A percentile compares a stretch with the other conserved stretches of the same genome.
These are phyloP conservation scores for Rhagonycha fulva DNA, from an alignment of 2,888 invertebrate genomes.

Conservation along the genomic window DNA sequence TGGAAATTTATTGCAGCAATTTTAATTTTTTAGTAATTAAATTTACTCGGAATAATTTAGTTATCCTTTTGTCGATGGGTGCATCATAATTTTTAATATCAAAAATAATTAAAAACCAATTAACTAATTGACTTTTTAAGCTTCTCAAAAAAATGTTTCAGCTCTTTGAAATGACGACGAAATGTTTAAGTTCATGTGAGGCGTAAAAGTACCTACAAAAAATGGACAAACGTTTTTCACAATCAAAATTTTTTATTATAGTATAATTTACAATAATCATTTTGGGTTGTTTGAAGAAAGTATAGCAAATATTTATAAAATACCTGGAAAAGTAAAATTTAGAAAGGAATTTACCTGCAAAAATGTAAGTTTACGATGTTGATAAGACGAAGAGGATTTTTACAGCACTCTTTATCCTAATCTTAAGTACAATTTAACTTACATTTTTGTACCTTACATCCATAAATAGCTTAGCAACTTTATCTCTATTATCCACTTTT, in stretches of 20 bases:
- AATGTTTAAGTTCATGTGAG: background rate
- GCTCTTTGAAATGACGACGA: background rate
- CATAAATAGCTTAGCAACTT: background rate
- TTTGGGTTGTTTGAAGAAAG: background rate
- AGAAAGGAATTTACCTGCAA: background rate
- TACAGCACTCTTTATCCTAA: conserved; percentile 9
- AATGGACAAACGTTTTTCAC: too few species aligned
- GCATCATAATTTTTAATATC: background rate
- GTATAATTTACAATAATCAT: too few species aligned
- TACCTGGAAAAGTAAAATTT: background rate
- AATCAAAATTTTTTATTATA: too few species aligned
- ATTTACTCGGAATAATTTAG: background rate
- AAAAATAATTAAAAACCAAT: background rate
- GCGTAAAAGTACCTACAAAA: too few species aligned
- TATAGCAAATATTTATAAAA: background rate
- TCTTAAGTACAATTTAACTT: conserved; percentile 4
- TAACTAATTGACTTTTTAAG: background rate
- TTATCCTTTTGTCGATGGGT: background rate
- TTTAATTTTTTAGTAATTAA: background rate
- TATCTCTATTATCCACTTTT: background rate
- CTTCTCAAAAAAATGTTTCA: background rate
- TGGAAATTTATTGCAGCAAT: background rate
- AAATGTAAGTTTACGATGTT: background rate
- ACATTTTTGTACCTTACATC: background rate
- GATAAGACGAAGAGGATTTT: conserved; percentile 8